These are phyloP conservation scores for Byasa hedistus DNA, from an alignment of 2,888 invertebrate genomes.

Conservation along the genomic window DNA sequence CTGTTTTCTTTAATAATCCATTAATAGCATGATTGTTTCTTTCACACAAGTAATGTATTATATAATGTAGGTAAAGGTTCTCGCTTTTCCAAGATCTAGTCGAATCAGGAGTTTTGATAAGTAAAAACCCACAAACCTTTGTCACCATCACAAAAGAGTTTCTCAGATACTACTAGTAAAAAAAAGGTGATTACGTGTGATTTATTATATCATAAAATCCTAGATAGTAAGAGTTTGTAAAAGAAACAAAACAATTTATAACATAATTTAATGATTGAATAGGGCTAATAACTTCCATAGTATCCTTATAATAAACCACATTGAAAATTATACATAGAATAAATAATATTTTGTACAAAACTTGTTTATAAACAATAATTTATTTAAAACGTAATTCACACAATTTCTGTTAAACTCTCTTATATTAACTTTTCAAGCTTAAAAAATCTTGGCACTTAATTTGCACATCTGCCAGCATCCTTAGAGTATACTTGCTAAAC, in stretches of 20 bases:
- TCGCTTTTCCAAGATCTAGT: too few relatives aligned
- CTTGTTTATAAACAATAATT: not conserved
- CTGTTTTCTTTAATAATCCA: constrained; percentile 47
- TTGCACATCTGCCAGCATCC: constrained; percentile 1
- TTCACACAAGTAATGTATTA: too few relatives aligned
- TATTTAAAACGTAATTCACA: not conserved
- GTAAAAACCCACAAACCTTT: too few relatives aligned
- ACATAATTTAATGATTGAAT: constrained; percentile 27
- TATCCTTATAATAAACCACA: constrained; percentile 5
- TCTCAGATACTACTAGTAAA: too few relatives aligned
- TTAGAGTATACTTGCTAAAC: not conserved
- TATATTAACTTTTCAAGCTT: not conserved
- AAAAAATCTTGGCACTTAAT: constrained; percentile 22
- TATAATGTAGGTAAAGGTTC: too few relatives aligned
- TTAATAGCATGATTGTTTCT: too few relatives aligned
- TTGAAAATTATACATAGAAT: constrained; percentile 6
- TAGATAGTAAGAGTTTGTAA: too few relatives aligned
- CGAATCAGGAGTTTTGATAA: too few relatives aligned
- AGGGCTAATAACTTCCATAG: constrained; percentile 17
- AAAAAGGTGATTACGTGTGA: too few relatives aligned
- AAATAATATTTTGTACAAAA: constrained; percentile 18
- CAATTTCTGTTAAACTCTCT: not conserved
- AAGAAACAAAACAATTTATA: constrained; percentile 9
- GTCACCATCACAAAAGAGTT: too few relatives aligned
- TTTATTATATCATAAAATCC: too few relatives aligned